phyloP scores from a whole-genome alignment of 2,888 invertebrate species.

The Acleris laterana region DNA sequence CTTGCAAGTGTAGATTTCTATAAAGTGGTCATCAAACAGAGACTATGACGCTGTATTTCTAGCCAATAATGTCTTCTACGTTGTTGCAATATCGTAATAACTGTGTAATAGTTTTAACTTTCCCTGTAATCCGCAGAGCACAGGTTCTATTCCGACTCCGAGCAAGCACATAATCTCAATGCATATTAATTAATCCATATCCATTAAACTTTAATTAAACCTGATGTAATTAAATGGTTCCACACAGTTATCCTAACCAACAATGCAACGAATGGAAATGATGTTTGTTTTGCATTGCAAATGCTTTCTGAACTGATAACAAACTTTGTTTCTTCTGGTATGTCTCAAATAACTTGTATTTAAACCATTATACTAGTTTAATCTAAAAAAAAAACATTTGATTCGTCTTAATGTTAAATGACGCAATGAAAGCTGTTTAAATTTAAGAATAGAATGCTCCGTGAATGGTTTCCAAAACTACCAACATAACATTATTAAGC shows the following conservation, averaged over 20 bases:
- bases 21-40: no score
- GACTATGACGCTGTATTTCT: no score
- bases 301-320: slow-evolving; percentile 26
- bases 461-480: slow-evolving; percentile 7
- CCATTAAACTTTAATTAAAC: slow-evolving; percentile 46
- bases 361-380: slow-evolving; percentile 1
- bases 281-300: slow-evolving; percentile 31
- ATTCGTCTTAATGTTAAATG: slow-evolving; percentile 7
- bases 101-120: no score
- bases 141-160: slow-evolving; percentile 29
- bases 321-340: not conserved
- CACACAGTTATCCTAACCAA: slow-evolving; percentile 10
- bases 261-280: slow-evolving; percentile 33
- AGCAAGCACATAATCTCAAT: slow-evolving; percentile 41
- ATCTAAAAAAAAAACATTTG: not conserved
- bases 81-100: no score
- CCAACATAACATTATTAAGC: slow-evolving; percentile 23
- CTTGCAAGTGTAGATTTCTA: no score
- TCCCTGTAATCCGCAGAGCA: not conserved
- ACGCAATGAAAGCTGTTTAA: slow-evolving; percentile 9
- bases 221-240: slow-evolving; percentile 19
- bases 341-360: not conserved
- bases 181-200: slow-evolving; percentile 47
- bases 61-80: no score
- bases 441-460: slow-evolving; percentile 13